phyloP scores from a whole-genome alignment of 2,888 invertebrate species.

The Orchestes rusci region DNA sequence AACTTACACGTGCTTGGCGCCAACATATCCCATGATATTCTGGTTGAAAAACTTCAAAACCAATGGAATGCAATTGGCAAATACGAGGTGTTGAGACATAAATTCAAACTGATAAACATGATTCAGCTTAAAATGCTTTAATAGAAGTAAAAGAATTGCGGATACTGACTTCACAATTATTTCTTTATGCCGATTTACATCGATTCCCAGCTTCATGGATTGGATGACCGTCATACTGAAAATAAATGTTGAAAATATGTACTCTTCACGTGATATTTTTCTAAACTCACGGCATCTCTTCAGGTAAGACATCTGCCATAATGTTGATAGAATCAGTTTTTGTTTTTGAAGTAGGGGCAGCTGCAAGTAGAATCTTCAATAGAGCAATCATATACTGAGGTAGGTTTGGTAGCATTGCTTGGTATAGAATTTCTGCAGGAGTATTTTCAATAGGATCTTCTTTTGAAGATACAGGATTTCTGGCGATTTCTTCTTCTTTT shows the following conservation, averaged over 20 bases:
- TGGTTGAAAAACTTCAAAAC: conserved; percentile 99
- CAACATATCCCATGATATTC: conserved; percentile 90
- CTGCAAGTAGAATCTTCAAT: conserved; percentile 92
- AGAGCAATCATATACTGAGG: conserved; percentile 98
- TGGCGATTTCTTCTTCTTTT: conserved; percentile 83
- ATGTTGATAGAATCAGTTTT: conserved; percentile 98
- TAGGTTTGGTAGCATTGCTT: conserved; percentile 90
- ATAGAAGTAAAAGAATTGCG: conserved; percentile 77
- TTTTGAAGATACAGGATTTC: conserved; percentile 81
- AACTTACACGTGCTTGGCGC: conserved; percentile 78
- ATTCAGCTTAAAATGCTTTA: conserved; percentile 96
- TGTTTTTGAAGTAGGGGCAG: conserved; percentile 97
- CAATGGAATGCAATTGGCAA: conserved; percentile 97
- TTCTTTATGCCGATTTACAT: conserved; percentile 97
- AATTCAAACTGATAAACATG: conserved; percentile 99
- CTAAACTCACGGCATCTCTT: conserved; percentile 81
- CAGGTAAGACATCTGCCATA: conserved; percentile 94
- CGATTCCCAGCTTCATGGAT: conserved; percentile 91
- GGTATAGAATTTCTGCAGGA: conserved; percentile 83
- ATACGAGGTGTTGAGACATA: conserved; percentile 97
- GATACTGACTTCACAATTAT: conserved; percentile 96
- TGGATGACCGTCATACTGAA: conserved; percentile 81
- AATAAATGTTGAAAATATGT: conserved; percentile 9
- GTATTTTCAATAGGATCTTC: conserved; percentile 75
- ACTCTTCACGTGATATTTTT: not conserved